Conservation (phyloP, 2,797 vertebrate species). For the Megaceryle alcyon region DNA sequence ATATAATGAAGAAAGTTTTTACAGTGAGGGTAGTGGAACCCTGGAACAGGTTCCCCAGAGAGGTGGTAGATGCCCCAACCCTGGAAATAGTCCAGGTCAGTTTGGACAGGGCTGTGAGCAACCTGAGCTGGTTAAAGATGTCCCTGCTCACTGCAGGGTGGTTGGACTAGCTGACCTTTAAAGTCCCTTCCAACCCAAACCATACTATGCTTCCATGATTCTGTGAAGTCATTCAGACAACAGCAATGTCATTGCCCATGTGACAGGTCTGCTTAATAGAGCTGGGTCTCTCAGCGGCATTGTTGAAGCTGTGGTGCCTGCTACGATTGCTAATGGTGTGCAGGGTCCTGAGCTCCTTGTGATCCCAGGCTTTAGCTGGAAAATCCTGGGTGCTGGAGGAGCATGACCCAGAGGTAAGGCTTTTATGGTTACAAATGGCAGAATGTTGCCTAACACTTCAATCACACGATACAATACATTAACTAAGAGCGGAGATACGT, state of each 20-base stretch:
- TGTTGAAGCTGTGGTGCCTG: not conserved
- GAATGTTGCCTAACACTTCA: not conserved
- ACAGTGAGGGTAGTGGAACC: not conserved
- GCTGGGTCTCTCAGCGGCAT: not conserved
- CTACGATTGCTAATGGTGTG: accelerated
- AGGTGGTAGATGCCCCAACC: slow-evolving; percentile 16
- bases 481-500: accelerated
- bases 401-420: not conserved
- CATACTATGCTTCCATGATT: not conserved
- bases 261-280: not conserved
- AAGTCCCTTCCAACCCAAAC: not conserved
- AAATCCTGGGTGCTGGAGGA: not conserved
- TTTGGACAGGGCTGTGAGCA: not conserved
- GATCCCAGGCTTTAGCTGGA: not conserved
- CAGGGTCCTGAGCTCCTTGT: not conserved
- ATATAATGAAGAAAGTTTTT: not conserved
- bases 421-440: not conserved
- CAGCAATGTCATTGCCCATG: not conserved
- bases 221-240: not conserved
- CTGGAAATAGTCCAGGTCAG: not conserved
- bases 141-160: not conserved
- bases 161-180: not conserved
- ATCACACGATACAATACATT: accelerated
- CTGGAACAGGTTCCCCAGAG: not conserved
- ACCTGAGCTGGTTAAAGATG: not conserved